Base-by-base conservation (phyloP, 2,113 vertebrate genomes). In the Crotalus horridus region DNA sequence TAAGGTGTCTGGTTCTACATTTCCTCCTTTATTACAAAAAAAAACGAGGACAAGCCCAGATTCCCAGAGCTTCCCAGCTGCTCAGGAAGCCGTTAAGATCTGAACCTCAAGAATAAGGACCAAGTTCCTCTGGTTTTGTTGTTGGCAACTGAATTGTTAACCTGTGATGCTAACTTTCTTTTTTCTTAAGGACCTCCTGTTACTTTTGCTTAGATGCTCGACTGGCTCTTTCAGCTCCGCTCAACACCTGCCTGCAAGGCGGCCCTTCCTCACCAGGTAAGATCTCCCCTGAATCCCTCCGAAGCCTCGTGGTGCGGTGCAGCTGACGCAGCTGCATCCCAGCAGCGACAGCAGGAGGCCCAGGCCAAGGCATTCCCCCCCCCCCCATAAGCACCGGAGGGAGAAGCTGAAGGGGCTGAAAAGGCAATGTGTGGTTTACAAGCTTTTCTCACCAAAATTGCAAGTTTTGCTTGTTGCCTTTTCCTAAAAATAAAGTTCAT, bases 1-100 rank as follows among this genome's bases (percentile, higher is more conserved):
- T 94, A 94, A 88, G 93, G 93, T 46, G 33, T n/a, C 89, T 93
- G 87, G 92, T 93, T 89, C 23, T 2, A 39, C 48, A 12, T 86
- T 91, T 95, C 39, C 88, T 24, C 48, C 13, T 88, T 92, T 9
- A 0, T 59, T 7, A 24, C 26, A 24, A 81, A 59, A 92, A 89
- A 90, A 64, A 92, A 89, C 55, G 33, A 81, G 74, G 74, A 94
- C 46, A 74, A 48, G 85, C 23, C 39, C 2, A 3, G 1, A 48
- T 54, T 87, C 43, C 11, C 29, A 54, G 85, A 91, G 85, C 69
- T 90, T 91, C 91, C 81, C 93, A 64, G 94, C 64, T 51, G 53
- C 26, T 23, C 33, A 17, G 69, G 21, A 0, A 20, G 91, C 55
- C 61, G 74, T 15, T 1, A 17, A 58, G 81, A 86, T 59, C 90